phyloP scores from a whole-genome alignment of 2,797 vertebrate species.

The Takifugu ocellatus region DNA sequence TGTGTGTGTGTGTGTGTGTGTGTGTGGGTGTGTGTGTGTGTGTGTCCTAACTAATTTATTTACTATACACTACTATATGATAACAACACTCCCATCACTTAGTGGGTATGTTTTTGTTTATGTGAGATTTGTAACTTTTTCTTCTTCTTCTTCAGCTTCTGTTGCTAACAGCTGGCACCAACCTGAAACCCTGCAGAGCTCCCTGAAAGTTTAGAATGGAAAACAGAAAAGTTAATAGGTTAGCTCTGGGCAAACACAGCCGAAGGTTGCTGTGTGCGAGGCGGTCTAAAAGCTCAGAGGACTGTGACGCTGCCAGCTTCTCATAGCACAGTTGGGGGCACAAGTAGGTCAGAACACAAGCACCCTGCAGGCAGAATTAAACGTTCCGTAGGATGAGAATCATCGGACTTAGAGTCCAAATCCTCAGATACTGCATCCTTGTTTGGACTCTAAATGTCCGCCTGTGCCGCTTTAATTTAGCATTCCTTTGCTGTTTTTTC shows the following conservation, averaged over 20 bases:
- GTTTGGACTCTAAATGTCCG: neutral
- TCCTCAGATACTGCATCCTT: neutral
- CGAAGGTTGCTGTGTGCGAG: constrained; percentile 5
- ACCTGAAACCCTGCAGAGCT: neutral
- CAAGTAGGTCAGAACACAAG: constrained; percentile 45
- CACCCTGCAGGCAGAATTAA: too few species aligned
- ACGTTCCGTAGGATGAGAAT: neutral
- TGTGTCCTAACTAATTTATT: too few species aligned
- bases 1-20: too few species aligned
- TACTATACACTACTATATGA: too few species aligned
- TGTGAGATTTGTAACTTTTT: too few species aligned
- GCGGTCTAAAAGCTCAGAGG: constrained; percentile 23
- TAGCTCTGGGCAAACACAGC: too few species aligned
- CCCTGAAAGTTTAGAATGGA: too few species aligned
- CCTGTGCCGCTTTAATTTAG: neutral
- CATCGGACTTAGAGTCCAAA: constrained; percentile 7
- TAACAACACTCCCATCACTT: too few species aligned
- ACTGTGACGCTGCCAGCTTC: constrained; percentile 34
- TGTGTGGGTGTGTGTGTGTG: too few species aligned
- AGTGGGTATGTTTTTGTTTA: too few species aligned
- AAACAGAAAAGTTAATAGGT: too few species aligned
- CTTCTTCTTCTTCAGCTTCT: too few species aligned
- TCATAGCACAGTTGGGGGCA: constrained; percentile 35
- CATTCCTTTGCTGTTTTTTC: neutral
- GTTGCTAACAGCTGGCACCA: neutral